Conservation (phyloP, 2,888 invertebrate genomes). For the Autographa pulchrina region DNA sequence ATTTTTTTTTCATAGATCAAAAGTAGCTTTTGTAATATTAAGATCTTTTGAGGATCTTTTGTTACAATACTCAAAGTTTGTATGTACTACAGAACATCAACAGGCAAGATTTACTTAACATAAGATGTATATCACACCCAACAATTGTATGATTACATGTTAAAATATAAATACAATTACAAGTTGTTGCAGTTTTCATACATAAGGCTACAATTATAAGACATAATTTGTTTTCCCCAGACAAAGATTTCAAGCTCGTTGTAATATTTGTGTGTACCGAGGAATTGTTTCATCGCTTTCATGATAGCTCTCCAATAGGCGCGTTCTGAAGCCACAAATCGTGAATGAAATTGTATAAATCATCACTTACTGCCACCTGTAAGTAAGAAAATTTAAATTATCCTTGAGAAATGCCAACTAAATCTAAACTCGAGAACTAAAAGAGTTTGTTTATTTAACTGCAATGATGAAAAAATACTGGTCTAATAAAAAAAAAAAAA, state of each 20-base stretch:
- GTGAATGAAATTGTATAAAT: constrained; percentile 98
- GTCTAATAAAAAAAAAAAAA: no score
- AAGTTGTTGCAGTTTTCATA: constrained; percentile 29
- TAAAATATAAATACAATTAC: constrained; percentile 18
- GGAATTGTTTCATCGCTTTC: constrained; percentile 75
- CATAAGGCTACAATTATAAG: constrained; percentile 28
- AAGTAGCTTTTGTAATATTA: background rate
- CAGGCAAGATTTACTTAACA: constrained; percentile 23
- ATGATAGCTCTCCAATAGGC: constrained; percentile 98
- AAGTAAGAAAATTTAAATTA: constrained; percentile 47
- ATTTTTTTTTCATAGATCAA: background rate
- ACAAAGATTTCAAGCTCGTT: constrained; percentile 38
- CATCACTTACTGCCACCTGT: constrained; percentile 97
- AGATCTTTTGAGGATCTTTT: background rate
- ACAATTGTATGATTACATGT: constrained; percentile 10
- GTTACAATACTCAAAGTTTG: background rate
- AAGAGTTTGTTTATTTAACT: no score
- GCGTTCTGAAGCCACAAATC: constrained; percentile 99
- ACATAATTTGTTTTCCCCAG: constrained; percentile 30
- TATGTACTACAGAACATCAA: constrained; percentile 10
- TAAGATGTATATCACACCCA: constrained; percentile 15
- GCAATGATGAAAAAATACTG: no score
- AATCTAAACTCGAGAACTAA: background rate
- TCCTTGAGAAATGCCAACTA: background rate
- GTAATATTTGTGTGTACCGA: constrained; percentile 28